Base-by-base conservation (phyloP, 92 coral and sea anemone species). In the Parazoanthus swiftii region DNA sequence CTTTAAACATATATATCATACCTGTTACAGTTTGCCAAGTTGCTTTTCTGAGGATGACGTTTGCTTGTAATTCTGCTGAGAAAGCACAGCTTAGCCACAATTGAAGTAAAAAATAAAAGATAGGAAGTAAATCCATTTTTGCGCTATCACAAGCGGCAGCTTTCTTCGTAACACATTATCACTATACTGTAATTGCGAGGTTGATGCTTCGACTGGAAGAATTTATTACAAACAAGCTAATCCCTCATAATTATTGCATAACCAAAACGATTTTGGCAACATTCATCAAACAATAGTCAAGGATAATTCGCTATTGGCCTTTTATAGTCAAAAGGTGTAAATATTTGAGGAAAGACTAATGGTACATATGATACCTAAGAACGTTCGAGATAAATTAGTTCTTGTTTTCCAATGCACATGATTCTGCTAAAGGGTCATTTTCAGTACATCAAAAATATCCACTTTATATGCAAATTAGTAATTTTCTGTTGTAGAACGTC, bases 211-310 rank as follows among this genome's bases (percentile, higher is more conserved):
- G 33, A 43, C 63, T 74, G 79, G 51, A 25, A 21, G 67, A 44
- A 83, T 68, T n/a, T 83, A 83, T 70, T 13, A 67, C 76, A 68
- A 70, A 68, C 86, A 83, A 71, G 16, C 21, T 79, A 46, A 48
- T 13, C 68, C 77, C 44, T 84, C 87, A 84, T 84, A 25, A 84
- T 84, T 84, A 84, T 84, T 84, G 70, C 87, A 84, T 84, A 56
- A 20, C 43, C 29, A 26, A 84, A 84, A 35, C 44, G 11, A 46
- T 63, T 71, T 42, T 84, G 87, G 78, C 79, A 70, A 15, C 48
- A 13, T 48, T 84, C n/a, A 54, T 35, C 77, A 72, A 84, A 70
- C 59, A 84, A 25, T 68, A 73, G 77, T 74, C 14, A 39, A 56
- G 43, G 78, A 71, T 23, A 29, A 26, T 8, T 84, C 72, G 9